phyloP scores from a whole-genome alignment of 2,797 vertebrate species.

The Micropoecilia bifurca region DNA sequence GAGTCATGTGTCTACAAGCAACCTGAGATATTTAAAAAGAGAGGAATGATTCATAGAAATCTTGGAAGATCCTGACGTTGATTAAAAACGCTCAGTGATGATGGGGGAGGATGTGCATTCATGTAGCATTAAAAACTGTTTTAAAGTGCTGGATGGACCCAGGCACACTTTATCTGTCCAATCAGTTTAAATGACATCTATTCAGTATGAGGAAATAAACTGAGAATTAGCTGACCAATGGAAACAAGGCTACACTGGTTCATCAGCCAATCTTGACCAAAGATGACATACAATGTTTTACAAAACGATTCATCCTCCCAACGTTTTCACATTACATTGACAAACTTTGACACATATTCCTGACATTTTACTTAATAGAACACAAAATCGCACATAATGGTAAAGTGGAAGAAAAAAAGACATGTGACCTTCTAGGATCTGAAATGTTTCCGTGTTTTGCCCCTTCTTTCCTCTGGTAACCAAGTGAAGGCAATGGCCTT shows the following conservation, averaged over 20 bases:
- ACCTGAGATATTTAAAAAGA: constrained; percentile 35
- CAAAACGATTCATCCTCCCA: neutral
- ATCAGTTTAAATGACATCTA: neutral
- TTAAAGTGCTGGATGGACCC: neutral
- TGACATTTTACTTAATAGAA: neutral
- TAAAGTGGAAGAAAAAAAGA: neutral
- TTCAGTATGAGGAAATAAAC: neutral
- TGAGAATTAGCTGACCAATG: neutral
- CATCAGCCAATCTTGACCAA: neutral
- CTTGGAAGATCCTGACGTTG: constrained; percentile 1
- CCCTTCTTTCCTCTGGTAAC: neutral
- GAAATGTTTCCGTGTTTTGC: neutral
- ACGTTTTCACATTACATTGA: neutral
- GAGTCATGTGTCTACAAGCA: constrained; percentile 35
- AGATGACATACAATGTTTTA: neutral
- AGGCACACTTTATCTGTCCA: neutral
- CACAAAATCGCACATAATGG: neutral
- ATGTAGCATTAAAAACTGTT: neutral
- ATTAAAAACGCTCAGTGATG: neutral
- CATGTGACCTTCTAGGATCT: neutral
- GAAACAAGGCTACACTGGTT: neutral
- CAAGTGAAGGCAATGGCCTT: neutral
- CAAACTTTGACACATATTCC: neutral
- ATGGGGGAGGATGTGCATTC: neutral
- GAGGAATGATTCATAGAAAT: constrained; percentile 26